Evolutionary conservation across 2,113 vertebrate species (phyloP).

Genomic region (Megaleporinus macrocephalus): DNA sequence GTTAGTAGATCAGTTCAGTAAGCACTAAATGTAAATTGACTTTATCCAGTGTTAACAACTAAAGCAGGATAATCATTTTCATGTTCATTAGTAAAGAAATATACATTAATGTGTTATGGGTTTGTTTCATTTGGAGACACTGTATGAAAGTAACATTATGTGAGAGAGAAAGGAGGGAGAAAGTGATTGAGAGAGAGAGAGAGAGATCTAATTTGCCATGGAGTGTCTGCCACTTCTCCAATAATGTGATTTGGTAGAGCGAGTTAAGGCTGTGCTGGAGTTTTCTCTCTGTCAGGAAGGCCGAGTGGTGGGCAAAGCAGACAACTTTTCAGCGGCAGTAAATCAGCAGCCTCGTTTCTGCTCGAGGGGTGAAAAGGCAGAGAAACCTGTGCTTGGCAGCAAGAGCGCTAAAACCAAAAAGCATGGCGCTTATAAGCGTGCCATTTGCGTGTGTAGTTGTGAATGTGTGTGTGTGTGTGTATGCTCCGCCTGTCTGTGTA

Average conservation of each 20-base stretch:
- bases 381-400: background rate
- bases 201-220: background rate
- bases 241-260: background rate
- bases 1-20: too few species aligned
- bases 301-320: background rate
- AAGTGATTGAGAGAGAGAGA: background rate
- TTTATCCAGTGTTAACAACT: too few species aligned
- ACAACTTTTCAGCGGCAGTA: background rate
- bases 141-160: too few species aligned
- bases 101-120: too few species aligned
- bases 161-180: background rate
- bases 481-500: background rate
- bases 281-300: background rate
- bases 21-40: too few species aligned
- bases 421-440: background rate
- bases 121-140: too few species aligned
- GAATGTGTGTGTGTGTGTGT: background rate
- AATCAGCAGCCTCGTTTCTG: background rate
- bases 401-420: background rate
- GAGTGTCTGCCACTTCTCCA: background rate
- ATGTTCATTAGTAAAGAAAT: too few species aligned
- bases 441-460: background rate
- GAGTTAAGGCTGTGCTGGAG: background rate
- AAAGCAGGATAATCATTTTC: too few species aligned
- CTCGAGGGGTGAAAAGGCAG: background rate